These are phyloP conservation scores for Barnardius zonarius DNA, from an alignment of 2,113 vertebrate species.

Conservation along the genomic window DNA sequence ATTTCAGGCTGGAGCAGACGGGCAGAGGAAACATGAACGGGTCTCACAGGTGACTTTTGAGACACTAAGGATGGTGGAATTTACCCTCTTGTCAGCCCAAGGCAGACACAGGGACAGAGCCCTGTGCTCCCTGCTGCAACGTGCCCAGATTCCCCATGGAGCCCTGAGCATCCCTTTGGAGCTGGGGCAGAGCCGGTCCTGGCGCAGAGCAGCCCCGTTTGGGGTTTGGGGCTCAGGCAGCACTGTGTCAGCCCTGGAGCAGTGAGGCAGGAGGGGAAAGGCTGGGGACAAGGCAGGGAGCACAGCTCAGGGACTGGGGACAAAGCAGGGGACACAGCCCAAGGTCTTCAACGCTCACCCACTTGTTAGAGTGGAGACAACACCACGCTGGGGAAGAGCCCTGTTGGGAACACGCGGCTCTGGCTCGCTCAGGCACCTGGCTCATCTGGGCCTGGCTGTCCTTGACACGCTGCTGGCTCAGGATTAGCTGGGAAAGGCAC, in stretches of 20 bases:
- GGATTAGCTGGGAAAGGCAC: background rate
- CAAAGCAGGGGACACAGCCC: background rate
- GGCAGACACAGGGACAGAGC: fast-evolving
- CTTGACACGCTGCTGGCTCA: background rate
- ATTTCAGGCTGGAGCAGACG: background rate
- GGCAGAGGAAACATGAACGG: fast-evolving
- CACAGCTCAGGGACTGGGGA: too few relatives aligned
- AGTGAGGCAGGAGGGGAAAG: too few relatives aligned
- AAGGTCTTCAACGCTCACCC: background rate
- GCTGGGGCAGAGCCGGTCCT: background rate
- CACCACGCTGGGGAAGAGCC: fast-evolving
- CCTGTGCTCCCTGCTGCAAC: fast-evolving
- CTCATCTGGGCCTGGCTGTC: background rate
- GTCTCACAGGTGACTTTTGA: background rate
- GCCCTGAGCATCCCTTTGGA: background rate
- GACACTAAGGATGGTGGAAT: background rate
- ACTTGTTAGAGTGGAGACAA: background rate
- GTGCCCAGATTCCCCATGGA: background rate
- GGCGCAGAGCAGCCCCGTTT: background rate
- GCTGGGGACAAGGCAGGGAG: background rate
- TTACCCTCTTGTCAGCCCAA: background rate
- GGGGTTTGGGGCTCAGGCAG: background rate
- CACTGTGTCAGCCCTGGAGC: background rate
- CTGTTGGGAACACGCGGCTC: fast-evolving
- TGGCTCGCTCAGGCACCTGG: fast-evolving